phyloP scores from a whole-genome alignment of 2,797 vertebrate genomes.

The Propithecus perrieri region DNA sequence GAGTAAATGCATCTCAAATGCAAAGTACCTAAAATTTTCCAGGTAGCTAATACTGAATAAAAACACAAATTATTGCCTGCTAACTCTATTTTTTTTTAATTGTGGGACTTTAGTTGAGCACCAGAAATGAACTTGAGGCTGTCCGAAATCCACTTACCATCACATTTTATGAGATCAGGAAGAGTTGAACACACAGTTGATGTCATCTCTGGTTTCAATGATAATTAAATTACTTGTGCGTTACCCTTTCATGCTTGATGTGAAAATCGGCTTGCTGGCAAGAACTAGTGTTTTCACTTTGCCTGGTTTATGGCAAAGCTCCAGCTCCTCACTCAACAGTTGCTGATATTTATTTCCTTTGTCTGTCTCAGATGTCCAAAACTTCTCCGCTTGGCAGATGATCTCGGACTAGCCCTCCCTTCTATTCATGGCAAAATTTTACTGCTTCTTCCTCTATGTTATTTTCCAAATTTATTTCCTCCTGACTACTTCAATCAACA shows the following conservation, averaged over 20 bases:
- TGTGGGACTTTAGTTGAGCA: neutral
- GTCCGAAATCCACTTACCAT: neutral
- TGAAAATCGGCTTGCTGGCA: neutral
- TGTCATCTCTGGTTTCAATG: neutral
- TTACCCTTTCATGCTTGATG: neutral
- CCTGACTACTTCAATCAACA: neutral
- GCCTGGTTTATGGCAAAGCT: neutral
- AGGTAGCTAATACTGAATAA: neutral
- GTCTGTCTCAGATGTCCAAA: neutral
- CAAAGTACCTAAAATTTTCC: neutral
- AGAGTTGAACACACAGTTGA: neutral
- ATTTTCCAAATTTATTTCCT: neutral
- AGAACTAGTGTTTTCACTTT: neutral
- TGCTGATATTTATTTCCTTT: neutral
- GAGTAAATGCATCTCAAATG: neutral
- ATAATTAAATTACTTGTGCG: neutral
- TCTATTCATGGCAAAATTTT: neutral
- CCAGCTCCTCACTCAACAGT: neutral
- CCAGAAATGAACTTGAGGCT: neutral
- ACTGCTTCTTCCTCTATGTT: neutral
- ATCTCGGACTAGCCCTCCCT: neutral
- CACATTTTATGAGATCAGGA: neutral
- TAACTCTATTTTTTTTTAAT: neutral
- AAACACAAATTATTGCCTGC: neutral
- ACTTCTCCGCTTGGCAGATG: neutral